Base-by-base conservation (phyloP, 2,113 vertebrate genomes). In the Syngnathoides biaculeatus region DNA sequence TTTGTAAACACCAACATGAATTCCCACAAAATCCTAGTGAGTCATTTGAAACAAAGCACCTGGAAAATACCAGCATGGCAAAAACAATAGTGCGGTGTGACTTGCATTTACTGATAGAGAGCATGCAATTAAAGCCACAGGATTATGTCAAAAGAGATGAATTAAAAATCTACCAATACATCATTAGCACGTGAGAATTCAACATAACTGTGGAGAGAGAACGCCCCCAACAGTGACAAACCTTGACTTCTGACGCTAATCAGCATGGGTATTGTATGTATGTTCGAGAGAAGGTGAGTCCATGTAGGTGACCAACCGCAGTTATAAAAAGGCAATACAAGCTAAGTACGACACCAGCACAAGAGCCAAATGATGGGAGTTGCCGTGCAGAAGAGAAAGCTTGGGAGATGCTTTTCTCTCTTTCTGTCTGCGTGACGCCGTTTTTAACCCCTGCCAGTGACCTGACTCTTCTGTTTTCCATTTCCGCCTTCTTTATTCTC, bases 41-140 rank as follows among this genome's bases (percentile, higher is more conserved):
- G 48, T 65, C 64, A 38, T 74, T 69, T 75, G 61, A 72, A 73
- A 80, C 50, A 45, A 55, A 71, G 65, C 50, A 55, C 65, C 71
- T 43, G 26, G 73, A 73, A 77, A 75, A 77, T 58, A 72, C 42
- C 74, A 71, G 66, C 52, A 39, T 73, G 22, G 43, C 43, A 62
- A 43, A 75, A 67, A 63, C 67, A 69, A 45, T 48, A 75, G 68
- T 68, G 63, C 65, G 72, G 75, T 62, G 53, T 68, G 63, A 77
- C 64, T 73, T 79, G 45, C 17, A 12, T 71, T 68, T 72, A 75
- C 20, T 75, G 79, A 67, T 66, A 74, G 71, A 80, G 76, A 65
- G 77, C 89, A 91, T 90, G 89, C 89, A 82, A 75, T 82, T 85
- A 82, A 27, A 42, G 72, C 73, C 70, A 75, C 48, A 83, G 83